A percentile compares a stretch with the other conserved stretches of the same genome.
Conservation (phyloP, 2,888 invertebrate genomes). For the Athalia rosae region DNA sequence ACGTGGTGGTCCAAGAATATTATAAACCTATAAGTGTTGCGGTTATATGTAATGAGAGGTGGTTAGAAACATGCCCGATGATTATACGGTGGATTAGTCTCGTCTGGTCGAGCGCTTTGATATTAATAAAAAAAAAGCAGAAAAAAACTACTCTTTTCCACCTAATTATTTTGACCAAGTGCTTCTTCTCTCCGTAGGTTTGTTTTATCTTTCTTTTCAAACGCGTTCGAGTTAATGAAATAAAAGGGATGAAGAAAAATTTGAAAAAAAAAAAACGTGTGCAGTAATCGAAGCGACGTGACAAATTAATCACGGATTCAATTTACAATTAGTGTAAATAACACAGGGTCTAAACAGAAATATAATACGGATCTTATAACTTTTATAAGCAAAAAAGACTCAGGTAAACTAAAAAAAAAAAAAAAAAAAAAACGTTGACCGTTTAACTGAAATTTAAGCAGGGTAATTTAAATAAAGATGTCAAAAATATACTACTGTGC, state of each 20-base stretch:
- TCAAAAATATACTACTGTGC: too few species aligned
- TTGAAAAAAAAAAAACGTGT: neutral
- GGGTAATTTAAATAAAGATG: too few species aligned
- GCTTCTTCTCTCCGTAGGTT: neutral
- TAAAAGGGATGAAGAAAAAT: too few species aligned
- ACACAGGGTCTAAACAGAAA: too few species aligned
- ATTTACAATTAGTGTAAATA: neutral
- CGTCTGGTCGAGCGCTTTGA: conserved; percentile 44
- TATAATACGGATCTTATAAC: too few species aligned
- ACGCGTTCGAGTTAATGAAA: neutral
- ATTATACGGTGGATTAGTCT: conserved; percentile 47
- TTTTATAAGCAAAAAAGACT: too few species aligned
- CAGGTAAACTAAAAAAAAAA: too few species aligned
- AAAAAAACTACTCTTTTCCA: neutral
- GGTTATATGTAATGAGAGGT: neutral
- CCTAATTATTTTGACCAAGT: neutral
- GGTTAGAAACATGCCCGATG: neutral
- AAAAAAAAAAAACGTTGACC: too few species aligned
- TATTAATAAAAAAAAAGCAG: neutral
- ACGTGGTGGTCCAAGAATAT: too few species aligned
- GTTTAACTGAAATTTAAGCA: too few species aligned
- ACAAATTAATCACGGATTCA: conserved; percentile 23
- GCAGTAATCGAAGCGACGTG: too few species aligned
- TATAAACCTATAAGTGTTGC: neutral
- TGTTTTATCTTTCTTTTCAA: neutral